Evolutionary conservation across 2,797 vertebrate species (phyloP).

Genomic region (Strix occidentalis): DNA sequence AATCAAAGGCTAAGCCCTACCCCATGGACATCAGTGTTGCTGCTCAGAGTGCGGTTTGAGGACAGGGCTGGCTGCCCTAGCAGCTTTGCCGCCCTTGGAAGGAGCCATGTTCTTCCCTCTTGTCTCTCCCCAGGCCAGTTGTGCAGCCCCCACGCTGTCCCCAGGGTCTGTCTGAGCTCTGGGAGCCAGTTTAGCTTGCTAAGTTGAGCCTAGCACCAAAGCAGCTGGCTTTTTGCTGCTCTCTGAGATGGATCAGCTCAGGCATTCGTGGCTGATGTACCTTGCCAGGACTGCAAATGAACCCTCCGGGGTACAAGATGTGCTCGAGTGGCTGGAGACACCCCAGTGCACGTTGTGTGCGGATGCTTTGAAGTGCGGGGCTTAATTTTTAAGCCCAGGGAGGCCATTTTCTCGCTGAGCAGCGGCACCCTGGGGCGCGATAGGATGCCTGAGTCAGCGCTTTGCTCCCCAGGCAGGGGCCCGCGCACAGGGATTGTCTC

Average conservation of each 20-base stretch:
- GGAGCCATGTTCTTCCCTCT: background rate
- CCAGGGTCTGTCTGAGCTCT: background rate
- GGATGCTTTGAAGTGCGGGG: background rate
- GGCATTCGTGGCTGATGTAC: background rate
- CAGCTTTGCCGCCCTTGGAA: background rate
- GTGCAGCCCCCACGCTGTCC: background rate
- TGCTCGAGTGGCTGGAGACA: background rate
- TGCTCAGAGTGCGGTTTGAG: background rate
- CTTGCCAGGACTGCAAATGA: background rate
- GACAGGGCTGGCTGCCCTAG: background rate
- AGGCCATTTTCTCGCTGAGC: background rate
- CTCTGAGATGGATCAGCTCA: background rate
- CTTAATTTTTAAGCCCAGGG: background rate
- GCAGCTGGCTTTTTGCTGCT: background rate
- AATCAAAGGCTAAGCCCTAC: background rate
- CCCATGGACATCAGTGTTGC: background rate
- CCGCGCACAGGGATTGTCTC: background rate
- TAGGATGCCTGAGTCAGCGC: background rate
- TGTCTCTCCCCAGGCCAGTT: background rate
- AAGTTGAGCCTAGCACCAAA: background rate
- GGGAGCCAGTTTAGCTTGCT: background rate
- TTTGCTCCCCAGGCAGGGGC: background rate
- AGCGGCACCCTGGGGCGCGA: background rate
- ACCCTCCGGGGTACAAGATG: background rate
- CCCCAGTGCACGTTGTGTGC: fast-evolving